Evolutionary conservation across 2,113 vertebrate genomes (phyloP).

Genomic region (Rhadina sibilatrix): DNA sequence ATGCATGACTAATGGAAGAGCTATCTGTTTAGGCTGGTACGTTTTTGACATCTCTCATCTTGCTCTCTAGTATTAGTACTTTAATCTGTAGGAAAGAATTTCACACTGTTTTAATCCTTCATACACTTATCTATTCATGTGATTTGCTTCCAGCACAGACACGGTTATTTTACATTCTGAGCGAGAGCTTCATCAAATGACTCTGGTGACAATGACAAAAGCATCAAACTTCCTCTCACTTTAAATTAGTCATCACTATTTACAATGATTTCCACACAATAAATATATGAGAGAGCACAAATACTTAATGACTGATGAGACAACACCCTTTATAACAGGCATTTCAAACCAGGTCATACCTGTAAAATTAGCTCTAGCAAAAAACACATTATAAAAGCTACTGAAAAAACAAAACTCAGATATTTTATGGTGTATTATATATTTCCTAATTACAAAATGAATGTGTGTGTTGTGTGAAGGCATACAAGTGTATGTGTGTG

Average conservation of each 20-base stretch:
- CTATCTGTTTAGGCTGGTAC: not conserved
- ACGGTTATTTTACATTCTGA: not conserved
- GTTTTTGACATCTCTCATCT: not conserved
- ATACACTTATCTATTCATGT: not conserved
- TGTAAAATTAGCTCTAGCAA: not conserved
- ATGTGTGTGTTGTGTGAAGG: not conserved
- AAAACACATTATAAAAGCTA: not conserved
- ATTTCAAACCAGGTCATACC: not conserved
- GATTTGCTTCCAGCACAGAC: not conserved
- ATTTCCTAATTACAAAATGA: not conserved
- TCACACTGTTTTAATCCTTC: not conserved
- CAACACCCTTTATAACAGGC: accelerated
- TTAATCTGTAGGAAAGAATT: not conserved
- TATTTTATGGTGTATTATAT: not conserved
- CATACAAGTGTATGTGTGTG: not conserved
- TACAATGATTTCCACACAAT: not conserved
- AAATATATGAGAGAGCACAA: not conserved
- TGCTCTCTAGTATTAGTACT: not conserved
- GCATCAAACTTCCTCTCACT: not conserved
- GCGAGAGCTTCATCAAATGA: accelerated
- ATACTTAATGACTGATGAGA: not conserved
- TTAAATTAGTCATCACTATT: not conserved
- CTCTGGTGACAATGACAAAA: not conserved
- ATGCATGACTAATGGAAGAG: not conserved
- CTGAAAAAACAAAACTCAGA: not conserved